Evolutionary conservation across 1,140 invertebrate species (phyloP), one percentile per base, ranked within the genome.

Genomic region (Cydia splendana): DNA sequence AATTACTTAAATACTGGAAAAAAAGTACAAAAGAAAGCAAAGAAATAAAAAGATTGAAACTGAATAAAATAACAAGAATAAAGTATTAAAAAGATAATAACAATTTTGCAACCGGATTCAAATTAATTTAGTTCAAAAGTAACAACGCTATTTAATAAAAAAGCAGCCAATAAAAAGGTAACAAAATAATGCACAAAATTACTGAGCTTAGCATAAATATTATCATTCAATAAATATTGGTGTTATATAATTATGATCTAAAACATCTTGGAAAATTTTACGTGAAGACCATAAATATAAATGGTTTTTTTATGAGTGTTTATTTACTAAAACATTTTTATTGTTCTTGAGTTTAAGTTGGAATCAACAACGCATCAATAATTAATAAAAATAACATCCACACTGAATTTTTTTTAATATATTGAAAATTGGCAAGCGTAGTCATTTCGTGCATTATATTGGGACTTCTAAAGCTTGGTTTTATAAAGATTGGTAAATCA

Each of bases 1-100:
- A 18, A 38, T n/a, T 24, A 20, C 57, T 12, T 71, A 71, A 71
- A 71, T 71, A 71, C 34, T 71, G 67, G 30, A 38, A 20, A n/a
- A 53, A 12, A 48, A 48, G 12, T 18, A 38, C 5, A 71, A n/a
- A 71, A 71, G 9, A 38, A 71, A 45, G 15, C 6, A 38, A 71
- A 71, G 15, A 13, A 42, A 71, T n/a, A 15, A 71, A 71, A 10
- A n/a, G 0, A 71, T n/a, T 18, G 38, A 71, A 71, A 69, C 12
- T 5, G 57, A 62, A 24, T 62, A 62, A 10, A 62, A 62, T 6
- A 62, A 62, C 20, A 62, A 62, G n/a, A 24, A 24, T n/a, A 62
- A 62, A 24, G n/a, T 10, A 24, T 20, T 24, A 12, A 9, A 62
- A 20, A 24, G 57, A 62, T 18, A 62, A 10, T 24, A 62, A 62